Base-by-base conservation (phyloP, 2,113 vertebrate species). In the Prochilodus magdalenae region DNA sequence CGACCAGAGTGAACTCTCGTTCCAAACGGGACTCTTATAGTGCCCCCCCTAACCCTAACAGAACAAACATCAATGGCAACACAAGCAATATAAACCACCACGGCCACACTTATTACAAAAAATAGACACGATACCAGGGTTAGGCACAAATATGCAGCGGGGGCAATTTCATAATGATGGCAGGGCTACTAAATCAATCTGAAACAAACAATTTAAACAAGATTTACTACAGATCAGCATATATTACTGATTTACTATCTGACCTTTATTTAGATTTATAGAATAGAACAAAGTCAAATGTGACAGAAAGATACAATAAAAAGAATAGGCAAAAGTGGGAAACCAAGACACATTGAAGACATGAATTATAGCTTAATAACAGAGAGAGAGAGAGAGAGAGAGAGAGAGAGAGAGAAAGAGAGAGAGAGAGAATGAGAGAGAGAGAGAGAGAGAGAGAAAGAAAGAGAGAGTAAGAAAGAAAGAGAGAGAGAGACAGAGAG, bases 41-140 rank as follows among this genome's bases (percentile, higher is more conserved):
- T 47, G 57, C 26, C 57, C n/a, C 36, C 36, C 26, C 63, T 77
- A 77, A 51, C n/a, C n/a, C n/a, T n/a, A 49, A 65, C 36, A 8
- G 75, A 16, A 26, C 65, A 36, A 36, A 53, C 63, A 55, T 26
- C 49, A 69, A 15, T 8, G 29, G 44, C 74, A 29, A 47, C 27
- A 66, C 22, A 55, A 36, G 30, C 24, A 63, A 59, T 18, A 47
- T 57, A 30, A 27, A 55, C 47, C 4, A 62, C 5, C 36, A 63
- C 30, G 49, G n/a, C 33, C 1, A 65, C 15, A 16, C 40, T 44
- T 44, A 1, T 62, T 59, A 4, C n/a, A 26, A 6, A 3, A 18
- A 51, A 51, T 18, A 51, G 16, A 22, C 53, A 33, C 13, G 63
- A 73, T 51, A 84, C 20, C 6, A 65, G 62, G 24, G 3, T 12